Conservation (phyloP, 2,797 vertebrate genomes). For the Sebastolobus alascanus region DNA sequence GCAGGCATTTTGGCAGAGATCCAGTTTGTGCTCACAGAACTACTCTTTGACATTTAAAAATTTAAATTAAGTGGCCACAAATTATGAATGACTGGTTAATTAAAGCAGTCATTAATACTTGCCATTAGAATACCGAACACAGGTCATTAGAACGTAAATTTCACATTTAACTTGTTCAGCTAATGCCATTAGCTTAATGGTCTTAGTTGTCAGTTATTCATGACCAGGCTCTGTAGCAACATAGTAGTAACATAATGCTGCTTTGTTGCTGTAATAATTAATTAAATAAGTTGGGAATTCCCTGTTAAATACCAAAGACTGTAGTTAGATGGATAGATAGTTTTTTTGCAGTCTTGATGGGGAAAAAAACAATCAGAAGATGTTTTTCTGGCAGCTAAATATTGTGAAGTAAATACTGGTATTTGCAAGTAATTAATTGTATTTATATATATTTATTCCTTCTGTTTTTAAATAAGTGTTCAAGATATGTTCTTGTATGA, state of each 20-base stretch:
- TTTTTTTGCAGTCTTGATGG: neutral
- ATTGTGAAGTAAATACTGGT: neutral
- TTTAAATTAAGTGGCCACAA: neutral
- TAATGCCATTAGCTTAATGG: neutral
- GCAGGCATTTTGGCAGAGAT: neutral
- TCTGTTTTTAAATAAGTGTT: neutral
- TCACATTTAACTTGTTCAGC: neutral
- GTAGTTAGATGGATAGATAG: neutral
- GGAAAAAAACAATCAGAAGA: neutral
- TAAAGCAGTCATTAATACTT: neutral
- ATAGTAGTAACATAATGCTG: neutral
- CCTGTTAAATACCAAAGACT: neutral
- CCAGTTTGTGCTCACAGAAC: slow-evolving; percentile 5
- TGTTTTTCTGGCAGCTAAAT: neutral
- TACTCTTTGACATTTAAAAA: slow-evolving; percentile 11
- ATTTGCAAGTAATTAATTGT: neutral
- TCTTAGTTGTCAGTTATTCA: neutral
- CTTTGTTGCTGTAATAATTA: neutral
- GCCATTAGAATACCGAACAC: neutral
- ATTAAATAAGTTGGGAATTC: neutral
- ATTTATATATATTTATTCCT: neutral
- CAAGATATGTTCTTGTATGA: neutral
- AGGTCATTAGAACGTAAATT: neutral
- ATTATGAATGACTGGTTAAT: neutral
- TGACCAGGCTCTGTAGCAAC: neutral